Evolutionary conservation across 1,140 invertebrate species (phyloP).

Genomic region (Bombus pyrosoma): DNA sequence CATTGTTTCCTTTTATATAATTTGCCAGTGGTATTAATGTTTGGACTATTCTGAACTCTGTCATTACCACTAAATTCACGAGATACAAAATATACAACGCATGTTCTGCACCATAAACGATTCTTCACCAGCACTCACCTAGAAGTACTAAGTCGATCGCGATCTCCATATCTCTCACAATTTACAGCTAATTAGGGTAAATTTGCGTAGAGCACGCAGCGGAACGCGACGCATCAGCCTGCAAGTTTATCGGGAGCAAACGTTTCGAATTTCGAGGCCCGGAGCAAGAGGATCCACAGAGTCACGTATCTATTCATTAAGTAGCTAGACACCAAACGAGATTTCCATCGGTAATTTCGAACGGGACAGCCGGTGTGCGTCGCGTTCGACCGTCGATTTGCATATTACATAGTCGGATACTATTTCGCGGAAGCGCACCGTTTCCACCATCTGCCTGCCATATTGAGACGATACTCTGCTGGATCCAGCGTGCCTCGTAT

Average conservation of each 20-base stretch:
- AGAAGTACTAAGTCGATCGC: not conserved
- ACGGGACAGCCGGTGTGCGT: constrained; percentile 55
- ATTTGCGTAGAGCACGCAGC: constrained; percentile 17
- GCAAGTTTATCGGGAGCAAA: constrained; percentile 16
- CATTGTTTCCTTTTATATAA: not conserved
- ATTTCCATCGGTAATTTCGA: constrained; percentile 80
- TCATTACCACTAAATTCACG: not conserved
- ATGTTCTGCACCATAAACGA: not conserved
- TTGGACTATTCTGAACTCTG: not conserved
- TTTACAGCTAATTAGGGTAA: not conserved
- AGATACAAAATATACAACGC: not conserved
- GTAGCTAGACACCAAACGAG: constrained; percentile 75
- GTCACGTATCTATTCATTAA: constrained; percentile 78
- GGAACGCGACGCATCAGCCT: not conserved
- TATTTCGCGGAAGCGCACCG: constrained; percentile 39
- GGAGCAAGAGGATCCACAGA: constrained; percentile 14
- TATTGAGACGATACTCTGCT: not conserved
- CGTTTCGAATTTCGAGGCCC: constrained; percentile 65
- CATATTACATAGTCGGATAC: constrained; percentile 70
- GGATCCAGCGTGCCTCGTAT: not conserved
- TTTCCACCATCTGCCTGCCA: constrained; percentile 53
- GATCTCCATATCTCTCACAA: constrained; percentile 4
- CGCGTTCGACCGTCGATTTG: constrained; percentile 71
- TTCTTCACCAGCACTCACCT: not conserved
- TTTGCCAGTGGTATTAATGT: not conserved